Evolutionary conservation across 2,888 invertebrate species (phyloP).

Genomic region (Acanthococcus lagerstroemiae): DNA sequence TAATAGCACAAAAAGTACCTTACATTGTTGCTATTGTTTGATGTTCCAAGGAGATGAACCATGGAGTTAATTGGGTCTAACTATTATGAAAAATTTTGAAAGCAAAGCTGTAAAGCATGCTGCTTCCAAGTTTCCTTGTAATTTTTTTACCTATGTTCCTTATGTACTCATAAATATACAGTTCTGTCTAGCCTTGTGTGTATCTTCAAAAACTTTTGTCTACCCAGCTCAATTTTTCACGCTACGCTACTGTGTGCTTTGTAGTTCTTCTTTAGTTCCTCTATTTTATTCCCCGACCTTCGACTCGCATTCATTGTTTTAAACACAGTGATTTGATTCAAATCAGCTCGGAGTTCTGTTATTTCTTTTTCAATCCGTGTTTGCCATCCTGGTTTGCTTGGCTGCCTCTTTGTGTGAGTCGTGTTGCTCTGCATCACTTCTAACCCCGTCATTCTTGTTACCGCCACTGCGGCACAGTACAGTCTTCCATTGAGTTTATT

Average conservation of each 20-base stretch:
- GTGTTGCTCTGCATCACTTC: background rate
- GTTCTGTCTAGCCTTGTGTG: too few species aligned
- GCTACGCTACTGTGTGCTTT: too few species aligned
- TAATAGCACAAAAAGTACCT: too few species aligned
- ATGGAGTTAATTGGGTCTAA: too few species aligned
- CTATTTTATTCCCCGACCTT: background rate
- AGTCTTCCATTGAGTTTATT: background rate
- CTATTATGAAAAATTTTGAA: too few species aligned
- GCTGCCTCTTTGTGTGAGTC: background rate
- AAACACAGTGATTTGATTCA: background rate
- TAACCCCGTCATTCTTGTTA: background rate
- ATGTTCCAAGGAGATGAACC: too few species aligned
- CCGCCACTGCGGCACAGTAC: background rate
- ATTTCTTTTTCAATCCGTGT: background rate
- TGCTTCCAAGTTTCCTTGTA: too few species aligned
- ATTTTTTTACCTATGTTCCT: too few species aligned
- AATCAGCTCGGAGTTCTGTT: background rate
- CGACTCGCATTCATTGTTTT: background rate
- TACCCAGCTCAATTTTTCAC: background rate
- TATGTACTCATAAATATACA: too few species aligned
- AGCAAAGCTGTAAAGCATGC: too few species aligned
- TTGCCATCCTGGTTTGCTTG: background rate
- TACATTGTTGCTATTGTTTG: too few species aligned
- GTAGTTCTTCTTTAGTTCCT: background rate
- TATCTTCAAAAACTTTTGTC: background rate